Conservation (phyloP, 2,888 invertebrate genomes). For the Epinotia brunnichana region DNA sequence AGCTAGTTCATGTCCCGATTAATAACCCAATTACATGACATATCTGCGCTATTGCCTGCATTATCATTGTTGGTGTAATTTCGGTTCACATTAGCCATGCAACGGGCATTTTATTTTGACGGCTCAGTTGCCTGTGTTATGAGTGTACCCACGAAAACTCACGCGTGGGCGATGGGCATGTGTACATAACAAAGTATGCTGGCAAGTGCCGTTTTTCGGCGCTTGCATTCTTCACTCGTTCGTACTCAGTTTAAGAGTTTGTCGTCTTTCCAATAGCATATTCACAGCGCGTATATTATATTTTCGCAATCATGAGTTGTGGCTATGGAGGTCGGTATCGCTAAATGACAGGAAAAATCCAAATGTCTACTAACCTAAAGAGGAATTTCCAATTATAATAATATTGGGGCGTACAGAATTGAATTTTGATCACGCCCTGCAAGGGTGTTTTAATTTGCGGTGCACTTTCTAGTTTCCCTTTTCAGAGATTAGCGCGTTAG, state of each 20-base stretch:
- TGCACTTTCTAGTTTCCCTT: too few relatives aligned
- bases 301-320: neutral
- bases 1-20: conserved; percentile 9
- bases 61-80: conserved; percentile 16
- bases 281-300: conserved; percentile 1
- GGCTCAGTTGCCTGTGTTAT: conserved; percentile 6
- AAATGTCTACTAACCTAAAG: neutral
- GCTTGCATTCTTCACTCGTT: conserved; percentile 19
- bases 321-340: neutral
- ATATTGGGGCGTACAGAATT: too few relatives aligned
- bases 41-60: conserved; percentile 8
- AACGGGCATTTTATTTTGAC: conserved; percentile 28
- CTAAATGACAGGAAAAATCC: neutral
- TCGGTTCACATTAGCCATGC: conserved; percentile 22
- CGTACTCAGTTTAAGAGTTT: neutral
- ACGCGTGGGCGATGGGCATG: conserved; percentile 29
- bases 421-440: too few relatives aligned
- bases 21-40: conserved; percentile 16
- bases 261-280: neutral
- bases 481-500: too few relatives aligned
- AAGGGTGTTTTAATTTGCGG: too few relatives aligned
- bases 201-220: neutral
- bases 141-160: conserved; percentile 14
- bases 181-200: conserved; percentile 9
- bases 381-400: too few relatives aligned